A percentile compares a stretch with the other conserved stretches of the same genome.
These are phyloP conservation scores for Aethina tumida DNA, from an alignment of 1,140 invertebrate species.

Conservation along the genomic window DNA sequence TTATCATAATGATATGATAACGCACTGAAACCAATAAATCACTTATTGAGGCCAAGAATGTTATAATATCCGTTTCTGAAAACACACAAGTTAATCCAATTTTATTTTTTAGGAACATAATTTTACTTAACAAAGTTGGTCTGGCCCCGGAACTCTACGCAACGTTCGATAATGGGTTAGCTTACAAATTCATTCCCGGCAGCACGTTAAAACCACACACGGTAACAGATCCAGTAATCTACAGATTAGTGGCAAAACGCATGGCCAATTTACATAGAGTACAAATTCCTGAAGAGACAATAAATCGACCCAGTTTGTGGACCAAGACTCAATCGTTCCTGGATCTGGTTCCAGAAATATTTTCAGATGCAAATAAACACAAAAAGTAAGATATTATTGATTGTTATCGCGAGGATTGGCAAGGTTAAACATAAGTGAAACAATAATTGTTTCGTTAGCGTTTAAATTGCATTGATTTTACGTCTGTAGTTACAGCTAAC, in stretches of 20 bases:
- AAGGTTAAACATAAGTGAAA: too few species aligned
- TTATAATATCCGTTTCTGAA: too few species aligned
- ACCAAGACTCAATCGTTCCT: conserved; percentile 65
- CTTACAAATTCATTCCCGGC: conserved; percentile 86
- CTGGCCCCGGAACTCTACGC: conserved; percentile 81
- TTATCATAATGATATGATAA: too few species aligned
- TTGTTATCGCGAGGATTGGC: too few species aligned
- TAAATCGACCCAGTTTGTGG: conserved; percentile 56
- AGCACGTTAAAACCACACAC: conserved; percentile 60
- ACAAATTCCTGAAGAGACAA: conserved; percentile 30
- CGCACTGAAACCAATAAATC: too few species aligned
- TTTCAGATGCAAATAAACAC: conserved; percentile 51
- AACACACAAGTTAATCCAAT: neutral
- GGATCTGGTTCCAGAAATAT: conserved; percentile 55
- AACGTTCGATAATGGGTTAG: conserved; percentile 88
- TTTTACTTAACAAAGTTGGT: conserved; percentile 59
- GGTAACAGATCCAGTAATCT: conserved; percentile 61
- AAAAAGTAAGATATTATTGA: too few species aligned
- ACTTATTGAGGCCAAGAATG: too few species aligned
- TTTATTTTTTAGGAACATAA: conserved; percentile 50
- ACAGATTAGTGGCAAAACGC: conserved; percentile 60
- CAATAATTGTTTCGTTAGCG: too few species aligned
- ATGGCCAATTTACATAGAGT: conserved; percentile 76
- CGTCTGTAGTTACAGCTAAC: too few species aligned
- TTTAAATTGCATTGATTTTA: too few species aligned